Evolutionary conservation across 2,888 invertebrate species (phyloP), one percentile per base, ranked within the genome.

Genomic region (Endotricha flammealis): DNA sequence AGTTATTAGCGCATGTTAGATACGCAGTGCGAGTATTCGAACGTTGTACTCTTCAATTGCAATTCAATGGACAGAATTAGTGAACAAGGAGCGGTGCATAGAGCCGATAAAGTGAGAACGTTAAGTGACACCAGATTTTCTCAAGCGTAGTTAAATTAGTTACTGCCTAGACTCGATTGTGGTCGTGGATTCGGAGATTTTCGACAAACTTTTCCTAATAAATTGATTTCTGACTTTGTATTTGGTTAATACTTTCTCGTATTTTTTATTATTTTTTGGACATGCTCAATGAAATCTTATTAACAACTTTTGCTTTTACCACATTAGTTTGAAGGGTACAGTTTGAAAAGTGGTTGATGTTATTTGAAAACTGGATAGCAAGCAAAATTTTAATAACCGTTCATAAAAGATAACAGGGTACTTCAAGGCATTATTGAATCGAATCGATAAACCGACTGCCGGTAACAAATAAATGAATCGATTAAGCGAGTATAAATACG

Each of bases 61-160:
- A 81, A 82, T 85, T 81, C 80, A 81, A 81, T 81, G 76, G 73
- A 73, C 64, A 64, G 75, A 78, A 80, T 82, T 78, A 78, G 73
- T 67, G 71, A 60, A 69, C 63, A 55, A 58, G 52, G 60, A 64
- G 59, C 61, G 67, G 61, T 65, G 61, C 60, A 56, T 55, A 48
- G 57, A 48, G 52, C 57, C 65, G 54, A 72, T 78, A 76, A 73
- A 74, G 58, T 72, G 63, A 56, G 53, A 56, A 73, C 64, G 55
- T 70, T 69, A 74, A 71, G 64, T 57, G 70, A 67, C 65, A 53
- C 45, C 42, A 53, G 57, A 56, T 65, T 70, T 69, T 67, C 66
- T 67, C 53, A 55, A 64, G 50, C 50, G 55, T 53, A 46, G 52
- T 54, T 49, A 41, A 50, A 61, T 53, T 50, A 54, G 58, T 61